A percentile compares a stretch with the other conserved stretches of the same genome.
Conservation (phyloP, 2,888 invertebrate genomes). For the Neoascia interrupta region DNA sequence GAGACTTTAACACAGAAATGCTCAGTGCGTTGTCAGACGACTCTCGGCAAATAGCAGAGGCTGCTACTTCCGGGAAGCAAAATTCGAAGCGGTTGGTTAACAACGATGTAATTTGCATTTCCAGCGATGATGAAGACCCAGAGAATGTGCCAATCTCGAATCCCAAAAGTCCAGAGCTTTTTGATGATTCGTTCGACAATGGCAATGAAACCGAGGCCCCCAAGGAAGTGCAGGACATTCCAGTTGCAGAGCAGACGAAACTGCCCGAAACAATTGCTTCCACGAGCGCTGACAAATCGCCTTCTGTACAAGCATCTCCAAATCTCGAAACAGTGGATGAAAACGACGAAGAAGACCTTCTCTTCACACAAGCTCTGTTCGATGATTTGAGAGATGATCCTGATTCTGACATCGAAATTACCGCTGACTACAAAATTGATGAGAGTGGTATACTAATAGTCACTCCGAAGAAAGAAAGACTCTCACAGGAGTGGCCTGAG, state of each 20-base stretch:
- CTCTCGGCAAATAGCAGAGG: constrained; percentile 13
- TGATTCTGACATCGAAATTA: constrained; percentile 45
- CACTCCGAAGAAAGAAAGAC: constrained; percentile 3
- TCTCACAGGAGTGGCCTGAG: not conserved
- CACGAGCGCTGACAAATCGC: no score
- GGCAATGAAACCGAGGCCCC: constrained; percentile 31
- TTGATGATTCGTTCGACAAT: constrained; percentile 69
- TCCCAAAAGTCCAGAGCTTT: constrained; percentile 70
- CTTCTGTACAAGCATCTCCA: not conserved
- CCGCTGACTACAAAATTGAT: constrained; percentile 11
- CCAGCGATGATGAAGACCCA: constrained; percentile 70
- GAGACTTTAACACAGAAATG: constrained; percentile 74
- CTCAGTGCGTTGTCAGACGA: constrained; percentile 71
- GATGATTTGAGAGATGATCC: constrained; percentile 75
- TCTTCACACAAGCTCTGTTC: constrained; percentile 73
- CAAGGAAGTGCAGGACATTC: not conserved
- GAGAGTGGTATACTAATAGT: constrained; percentile 5
- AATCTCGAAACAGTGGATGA: constrained; percentile 27
- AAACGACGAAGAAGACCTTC: constrained; percentile 72
- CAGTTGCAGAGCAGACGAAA: not conserved
- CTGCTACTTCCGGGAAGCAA: constrained; percentile 2
- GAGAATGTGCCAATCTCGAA: not conserved
- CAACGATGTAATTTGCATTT: constrained; percentile 66
- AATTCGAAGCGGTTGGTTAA: not conserved
- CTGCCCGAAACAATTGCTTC: not conserved